A percentile compares a stretch with the other conserved stretches of the same genome.
These are phyloP conservation scores for Nebria ingens DNA, from an alignment of 1,140 invertebrate genomes.

Conservation along the genomic window DNA sequence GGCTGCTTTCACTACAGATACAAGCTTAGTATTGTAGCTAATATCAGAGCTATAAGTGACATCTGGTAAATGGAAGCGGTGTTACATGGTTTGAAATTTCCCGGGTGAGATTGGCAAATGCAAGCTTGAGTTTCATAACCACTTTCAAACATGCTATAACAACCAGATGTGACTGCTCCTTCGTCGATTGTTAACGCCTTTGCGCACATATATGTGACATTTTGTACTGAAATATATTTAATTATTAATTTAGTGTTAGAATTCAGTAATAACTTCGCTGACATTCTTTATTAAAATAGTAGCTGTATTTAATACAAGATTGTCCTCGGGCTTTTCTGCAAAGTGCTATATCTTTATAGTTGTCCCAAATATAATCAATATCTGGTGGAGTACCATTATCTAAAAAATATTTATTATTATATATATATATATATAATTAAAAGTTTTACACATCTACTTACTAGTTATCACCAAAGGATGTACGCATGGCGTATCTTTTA, in stretches of 20 bases:
- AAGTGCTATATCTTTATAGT: slow-evolving; percentile 33
- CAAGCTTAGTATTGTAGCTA: background rate
- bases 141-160: slow-evolving; percentile 25
- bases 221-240: slow-evolving; percentile 35
- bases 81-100: slow-evolving; percentile 19
- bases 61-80: background rate
- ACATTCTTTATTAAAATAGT: slow-evolving; percentile 38
- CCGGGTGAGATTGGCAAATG: slow-evolving; percentile 18
- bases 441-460: slow-evolving; percentile 26
- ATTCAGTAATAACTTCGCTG: slow-evolving; percentile 19
- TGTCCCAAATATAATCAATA: slow-evolving; percentile 36
- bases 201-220: slow-evolving; percentile 43
- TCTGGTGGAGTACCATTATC: slow-evolving; percentile 41
- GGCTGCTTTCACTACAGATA: too few species aligned
- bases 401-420: slow-evolving; percentile 26
- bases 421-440: background rate
- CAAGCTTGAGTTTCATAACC: slow-evolving; percentile 23
- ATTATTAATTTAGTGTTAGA: background rate
- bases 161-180: slow-evolving; percentile 34
- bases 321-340: slow-evolving; percentile 36
- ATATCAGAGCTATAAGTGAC: background rate
- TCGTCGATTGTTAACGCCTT: slow-evolving; percentile 32
- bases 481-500: slow-evolving; percentile 37
- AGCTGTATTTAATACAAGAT: slow-evolving; percentile 41
- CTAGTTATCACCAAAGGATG: slow-evolving; percentile 40